Conservation (phyloP, 2,113 vertebrate species). For the Psilopogon haemacephalus region DNA sequence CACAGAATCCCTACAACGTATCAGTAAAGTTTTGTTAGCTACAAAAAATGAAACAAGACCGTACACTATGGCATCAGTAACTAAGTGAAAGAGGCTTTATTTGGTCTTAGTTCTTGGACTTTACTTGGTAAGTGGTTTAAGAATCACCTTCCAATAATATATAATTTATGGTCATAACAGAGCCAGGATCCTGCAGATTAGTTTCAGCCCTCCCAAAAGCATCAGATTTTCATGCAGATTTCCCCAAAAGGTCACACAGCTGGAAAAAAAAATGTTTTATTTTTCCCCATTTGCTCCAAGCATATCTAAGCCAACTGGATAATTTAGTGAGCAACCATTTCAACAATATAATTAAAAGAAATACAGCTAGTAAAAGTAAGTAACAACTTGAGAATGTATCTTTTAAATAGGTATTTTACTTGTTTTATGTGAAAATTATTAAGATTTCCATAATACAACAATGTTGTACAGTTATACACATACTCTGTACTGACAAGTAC, state of each 20-base stretch:
- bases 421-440: not conserved
- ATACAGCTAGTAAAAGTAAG: not conserved
- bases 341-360: not conserved
- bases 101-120: not conserved
- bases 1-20: slow-evolving; percentile 81
- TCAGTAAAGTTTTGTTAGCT: not conserved
- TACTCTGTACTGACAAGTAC: not conserved
- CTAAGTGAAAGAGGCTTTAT: not conserved
- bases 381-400: not conserved
- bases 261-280: slow-evolving; percentile 1
- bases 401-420: not conserved
- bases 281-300: not conserved
- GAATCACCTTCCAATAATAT: not conserved
- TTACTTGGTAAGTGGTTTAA: not conserved
- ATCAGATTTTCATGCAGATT: not conserved
- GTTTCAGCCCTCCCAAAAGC: not conserved
- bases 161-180: not conserved
- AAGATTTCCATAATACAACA: not conserved
- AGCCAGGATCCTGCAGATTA: not conserved
- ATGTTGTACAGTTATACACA: not conserved
- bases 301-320: not conserved
- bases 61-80: not conserved
- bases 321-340: not conserved
- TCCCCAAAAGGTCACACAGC: not conserved
- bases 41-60: not conserved